Conservation (phyloP, 1,140 invertebrate genomes). For the Drosophila obscura region DNA sequence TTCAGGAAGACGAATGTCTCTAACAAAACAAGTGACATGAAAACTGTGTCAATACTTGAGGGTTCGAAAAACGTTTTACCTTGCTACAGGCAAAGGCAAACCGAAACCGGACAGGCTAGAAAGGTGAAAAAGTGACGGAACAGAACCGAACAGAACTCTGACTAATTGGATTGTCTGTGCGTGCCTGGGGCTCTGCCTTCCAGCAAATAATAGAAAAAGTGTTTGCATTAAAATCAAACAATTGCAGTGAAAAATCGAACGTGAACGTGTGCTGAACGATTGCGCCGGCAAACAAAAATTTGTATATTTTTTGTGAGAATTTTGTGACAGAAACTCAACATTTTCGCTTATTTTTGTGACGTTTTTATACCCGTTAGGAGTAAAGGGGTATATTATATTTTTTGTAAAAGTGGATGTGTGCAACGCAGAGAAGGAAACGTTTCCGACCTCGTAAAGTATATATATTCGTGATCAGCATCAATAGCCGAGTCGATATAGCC, state of each 20-base stretch:
- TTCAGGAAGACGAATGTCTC: conserved; percentile 63
- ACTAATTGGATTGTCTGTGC: conserved; percentile 74
- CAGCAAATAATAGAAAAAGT: conserved; percentile 63
- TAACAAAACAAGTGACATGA: conserved; percentile 45
- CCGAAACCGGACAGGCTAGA: conserved; percentile 13
- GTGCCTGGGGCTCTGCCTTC: conserved; percentile 28
- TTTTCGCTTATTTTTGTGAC: not conserved
- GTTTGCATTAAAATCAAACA: conserved; percentile 75
- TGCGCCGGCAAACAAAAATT: conserved; percentile 25
- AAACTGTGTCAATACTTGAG: conserved; percentile 77
- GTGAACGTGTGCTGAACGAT: conserved; percentile 64
- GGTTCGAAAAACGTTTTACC: conserved; percentile 57
- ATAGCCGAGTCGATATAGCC: too few species aligned
- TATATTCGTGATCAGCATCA: too few species aligned
- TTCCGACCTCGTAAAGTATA: too few species aligned
- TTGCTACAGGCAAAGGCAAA: conserved; percentile 22
- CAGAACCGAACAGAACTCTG: conserved; percentile 1
- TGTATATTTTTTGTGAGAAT: not conserved
- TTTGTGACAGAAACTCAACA: not conserved
- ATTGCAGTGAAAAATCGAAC: conserved; percentile 80
- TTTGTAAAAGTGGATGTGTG: too few species aligned
- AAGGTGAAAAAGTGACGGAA: conserved; percentile 32
- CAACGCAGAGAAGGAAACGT: too few species aligned
- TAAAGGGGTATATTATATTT: too few species aligned
- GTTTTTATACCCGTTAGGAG: not conserved